A percentile compares a stretch with the other conserved stretches of the same genome.
Evolutionary conservation across 2,888 invertebrate genomes (phyloP).

Genomic region (Gymnoscelis rufifasciata): DNA sequence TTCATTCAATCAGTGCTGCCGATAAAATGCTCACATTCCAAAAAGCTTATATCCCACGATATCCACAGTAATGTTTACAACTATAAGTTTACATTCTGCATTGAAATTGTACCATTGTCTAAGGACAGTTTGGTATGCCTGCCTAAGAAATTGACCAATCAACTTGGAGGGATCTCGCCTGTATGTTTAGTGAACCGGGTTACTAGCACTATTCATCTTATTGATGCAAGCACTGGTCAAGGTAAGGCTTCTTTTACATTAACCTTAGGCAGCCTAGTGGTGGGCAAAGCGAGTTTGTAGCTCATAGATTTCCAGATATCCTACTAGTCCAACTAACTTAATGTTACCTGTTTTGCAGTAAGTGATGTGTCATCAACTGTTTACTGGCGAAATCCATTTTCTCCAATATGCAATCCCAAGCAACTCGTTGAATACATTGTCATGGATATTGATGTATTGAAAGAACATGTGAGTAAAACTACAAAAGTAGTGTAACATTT

Average conservation of each 20-base stretch:
- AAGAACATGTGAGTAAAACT: conserved; percentile 76
- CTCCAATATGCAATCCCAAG: conserved; percentile 92
- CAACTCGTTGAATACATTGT: conserved; percentile 95
- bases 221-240: conserved; percentile 93
- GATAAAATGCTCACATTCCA: conserved; percentile 91
- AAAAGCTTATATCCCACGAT: conserved; percentile 97
- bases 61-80: conserved; percentile 97
- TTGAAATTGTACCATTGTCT: conserved; percentile 97
- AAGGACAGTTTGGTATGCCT: conserved; percentile 96
- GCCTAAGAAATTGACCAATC: conserved; percentile 90
- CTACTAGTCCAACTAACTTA: too few relatives aligned
- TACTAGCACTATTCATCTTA: conserved; percentile 92
- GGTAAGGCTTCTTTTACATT: too few relatives aligned
- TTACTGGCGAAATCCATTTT: conserved; percentile 94
- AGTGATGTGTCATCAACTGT: conserved; percentile 88
- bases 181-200: conserved; percentile 93
- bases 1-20: conserved; percentile 94
- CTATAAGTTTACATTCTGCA: conserved; percentile 95
- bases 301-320: too few relatives aligned
- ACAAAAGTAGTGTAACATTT: too few relatives aligned
- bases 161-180: conserved; percentile 91
- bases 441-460: conserved; percentile 93
- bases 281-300: too few relatives aligned
- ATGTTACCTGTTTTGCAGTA: conserved; percentile 74
- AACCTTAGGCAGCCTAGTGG: too few relatives aligned